Evolutionary conservation across 2,113 vertebrate species (phyloP).

Genomic region (Phodopus roborovskii): DNA sequence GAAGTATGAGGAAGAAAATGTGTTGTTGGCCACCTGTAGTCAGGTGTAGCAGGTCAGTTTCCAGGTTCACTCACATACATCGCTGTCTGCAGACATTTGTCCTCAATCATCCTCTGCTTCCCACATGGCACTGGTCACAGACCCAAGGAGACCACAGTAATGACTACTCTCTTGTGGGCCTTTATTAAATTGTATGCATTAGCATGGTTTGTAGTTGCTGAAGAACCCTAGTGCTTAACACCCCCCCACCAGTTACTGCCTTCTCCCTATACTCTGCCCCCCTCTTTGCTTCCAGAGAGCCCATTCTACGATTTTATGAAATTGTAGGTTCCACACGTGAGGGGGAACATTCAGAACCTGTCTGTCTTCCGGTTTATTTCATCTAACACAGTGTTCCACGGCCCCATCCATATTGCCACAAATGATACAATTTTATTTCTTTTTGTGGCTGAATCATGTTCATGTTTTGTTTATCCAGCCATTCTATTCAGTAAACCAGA

Average conservation of each 20-base stretch:
- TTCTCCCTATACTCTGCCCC: not conserved
- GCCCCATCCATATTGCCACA: not conserved
- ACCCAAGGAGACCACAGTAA: not conserved
- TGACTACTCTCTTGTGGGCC: no score
- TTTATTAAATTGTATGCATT: not conserved
- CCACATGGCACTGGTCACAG: not conserved
- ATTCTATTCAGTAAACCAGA: not conserved
- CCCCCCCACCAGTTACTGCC: not conserved
- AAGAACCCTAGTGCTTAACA: not conserved
- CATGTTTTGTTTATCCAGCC: not conserved
- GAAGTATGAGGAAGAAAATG: not conserved
- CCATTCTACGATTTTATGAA: not conserved
- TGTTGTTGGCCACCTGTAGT: no score
- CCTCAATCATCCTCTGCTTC: not conserved
- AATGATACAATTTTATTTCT: not conserved
- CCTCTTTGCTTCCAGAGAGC: no score
- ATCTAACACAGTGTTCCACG: not conserved
- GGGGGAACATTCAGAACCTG: not conserved
- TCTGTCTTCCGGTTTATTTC: not conserved
- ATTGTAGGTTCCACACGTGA: not conserved
- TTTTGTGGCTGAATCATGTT: not conserved
- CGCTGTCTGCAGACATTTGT: not conserved
- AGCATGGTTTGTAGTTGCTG: not conserved
- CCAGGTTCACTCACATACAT: not conserved
- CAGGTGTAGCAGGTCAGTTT: not conserved